These are phyloP conservation scores for Xenopus petersii DNA, from an alignment of 2,797 vertebrate species.

Conservation along the genomic window DNA sequence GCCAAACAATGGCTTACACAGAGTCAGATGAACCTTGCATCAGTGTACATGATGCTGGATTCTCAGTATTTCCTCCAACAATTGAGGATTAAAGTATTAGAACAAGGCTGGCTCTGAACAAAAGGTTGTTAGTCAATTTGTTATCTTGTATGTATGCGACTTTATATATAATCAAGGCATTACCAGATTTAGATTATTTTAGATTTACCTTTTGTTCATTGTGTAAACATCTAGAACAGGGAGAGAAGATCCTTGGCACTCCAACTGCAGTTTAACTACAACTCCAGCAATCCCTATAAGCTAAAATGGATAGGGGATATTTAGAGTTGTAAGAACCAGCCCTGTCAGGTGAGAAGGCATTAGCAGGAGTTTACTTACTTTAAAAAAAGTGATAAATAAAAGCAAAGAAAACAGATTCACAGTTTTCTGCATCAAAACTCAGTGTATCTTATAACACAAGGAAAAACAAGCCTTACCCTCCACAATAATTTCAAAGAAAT, in stretches of 20 bases:
- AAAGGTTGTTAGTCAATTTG: background rate
- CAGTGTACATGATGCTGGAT: slow-evolving; percentile 9
- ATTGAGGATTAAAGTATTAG: background rate
- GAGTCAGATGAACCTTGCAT: slow-evolving; percentile 4
- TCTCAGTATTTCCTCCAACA: slow-evolving; percentile 14
- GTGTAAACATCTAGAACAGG: background rate
- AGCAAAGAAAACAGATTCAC: slow-evolving; percentile 29
- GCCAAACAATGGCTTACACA: slow-evolving; percentile 22
- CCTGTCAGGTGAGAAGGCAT: slow-evolving; percentile 1
- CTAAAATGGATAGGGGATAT: background rate
- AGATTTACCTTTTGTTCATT: too few species aligned
- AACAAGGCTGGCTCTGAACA: slow-evolving; percentile 20
- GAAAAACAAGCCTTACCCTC: slow-evolving; percentile 26
- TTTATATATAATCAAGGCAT: too few species aligned
- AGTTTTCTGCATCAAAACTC: slow-evolving; percentile 44
- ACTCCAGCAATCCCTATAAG: background rate
- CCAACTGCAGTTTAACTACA: background rate
- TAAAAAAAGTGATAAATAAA: slow-evolving; percentile 16
- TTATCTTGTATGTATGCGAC: too few species aligned
- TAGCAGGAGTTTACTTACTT: slow-evolving; percentile 7
- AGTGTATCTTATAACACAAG: slow-evolving; percentile 42
- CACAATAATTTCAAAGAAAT: slow-evolving; percentile 32
- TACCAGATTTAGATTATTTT: too few species aligned
- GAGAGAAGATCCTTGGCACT: background rate
- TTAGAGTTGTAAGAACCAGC: slow-evolving; percentile 15